Percentiles rank a stretch among this genome's conserved stretches.
Evolutionary conservation across 2,797 vertebrate genomes (phyloP).

Genomic region (Euthynnus affinis): DNA sequence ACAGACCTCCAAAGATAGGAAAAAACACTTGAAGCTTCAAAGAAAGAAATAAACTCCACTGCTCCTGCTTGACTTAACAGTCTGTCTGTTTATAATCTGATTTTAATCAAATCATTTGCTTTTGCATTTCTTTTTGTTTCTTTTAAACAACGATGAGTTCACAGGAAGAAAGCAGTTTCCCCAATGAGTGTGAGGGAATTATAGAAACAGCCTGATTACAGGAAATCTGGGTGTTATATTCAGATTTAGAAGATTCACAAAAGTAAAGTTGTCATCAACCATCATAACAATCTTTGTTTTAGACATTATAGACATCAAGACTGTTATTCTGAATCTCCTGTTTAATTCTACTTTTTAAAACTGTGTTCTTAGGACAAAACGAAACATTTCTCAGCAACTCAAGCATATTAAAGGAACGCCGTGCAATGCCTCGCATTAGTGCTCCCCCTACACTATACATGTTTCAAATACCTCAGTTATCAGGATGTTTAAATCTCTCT

Average conservation of each 20-base stretch:
- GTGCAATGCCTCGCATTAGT: not conserved
- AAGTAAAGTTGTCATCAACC: not conserved
- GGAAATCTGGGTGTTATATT: not conserved
- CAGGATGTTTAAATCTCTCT: not conserved
- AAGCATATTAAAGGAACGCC: not conserved
- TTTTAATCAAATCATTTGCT: no score
- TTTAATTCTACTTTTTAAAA: not conserved
- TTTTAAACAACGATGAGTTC: not conserved
- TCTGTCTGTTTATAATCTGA: not conserved
- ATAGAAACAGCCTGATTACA: slow-evolving; percentile 4
- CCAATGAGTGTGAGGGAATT: not conserved
- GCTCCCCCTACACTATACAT: not conserved
- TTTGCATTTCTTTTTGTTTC: not conserved
- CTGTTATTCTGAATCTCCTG: not conserved
- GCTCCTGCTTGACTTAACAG: not conserved
- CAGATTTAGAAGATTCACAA: no score
- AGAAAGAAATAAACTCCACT: not conserved
- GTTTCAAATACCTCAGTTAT: not conserved
- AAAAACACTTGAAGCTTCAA: not conserved
- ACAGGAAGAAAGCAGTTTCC: not conserved
- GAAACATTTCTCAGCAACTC: not conserved
- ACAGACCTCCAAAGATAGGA: not conserved
- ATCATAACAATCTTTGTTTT: not conserved
- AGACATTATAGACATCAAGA: not conserved
- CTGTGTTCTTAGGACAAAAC: not conserved